Evolutionary conservation across 2,113 vertebrate genomes (phyloP).

Genomic region (Myrmecobius fasciatus): DNA sequence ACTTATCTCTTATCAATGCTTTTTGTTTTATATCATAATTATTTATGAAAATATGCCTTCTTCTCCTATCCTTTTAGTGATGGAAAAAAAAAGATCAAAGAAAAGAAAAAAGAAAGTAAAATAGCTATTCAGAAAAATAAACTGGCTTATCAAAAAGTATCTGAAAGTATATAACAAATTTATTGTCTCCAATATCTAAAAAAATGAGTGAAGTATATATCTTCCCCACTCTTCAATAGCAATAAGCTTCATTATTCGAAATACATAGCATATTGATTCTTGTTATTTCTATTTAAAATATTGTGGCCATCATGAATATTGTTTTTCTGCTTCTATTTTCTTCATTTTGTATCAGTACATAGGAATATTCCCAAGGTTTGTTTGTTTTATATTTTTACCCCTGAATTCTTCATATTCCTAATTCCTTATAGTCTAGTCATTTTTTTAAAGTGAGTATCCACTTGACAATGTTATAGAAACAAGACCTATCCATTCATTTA

Average conservation of each 20-base stretch:
- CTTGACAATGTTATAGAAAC: background rate
- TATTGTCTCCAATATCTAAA: background rate
- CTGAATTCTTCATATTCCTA: background rate
- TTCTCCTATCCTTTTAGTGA: background rate
- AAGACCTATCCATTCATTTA: background rate
- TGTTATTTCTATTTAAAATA: background rate
- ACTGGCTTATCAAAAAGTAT: background rate
- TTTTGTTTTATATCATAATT: background rate
- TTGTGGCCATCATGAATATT: background rate
- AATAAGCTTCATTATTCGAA: background rate
- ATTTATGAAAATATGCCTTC: background rate
- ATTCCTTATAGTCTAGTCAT: background rate
- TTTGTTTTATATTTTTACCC: background rate
- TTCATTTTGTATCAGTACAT: background rate
- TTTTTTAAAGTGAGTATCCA: background rate
- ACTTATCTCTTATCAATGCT: background rate
- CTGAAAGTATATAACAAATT: background rate
- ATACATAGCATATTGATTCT: background rate
- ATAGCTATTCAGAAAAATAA: background rate
- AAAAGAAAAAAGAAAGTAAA: too few species aligned
- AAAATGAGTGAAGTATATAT: background rate
- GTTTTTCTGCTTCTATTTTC: background rate
- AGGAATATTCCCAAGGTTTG: background rate
- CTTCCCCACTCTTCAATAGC: background rate
- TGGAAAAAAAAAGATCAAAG: background rate